Base-by-base conservation (phyloP, 1,140 invertebrate genomes). In the Arion vulgaris region DNA sequence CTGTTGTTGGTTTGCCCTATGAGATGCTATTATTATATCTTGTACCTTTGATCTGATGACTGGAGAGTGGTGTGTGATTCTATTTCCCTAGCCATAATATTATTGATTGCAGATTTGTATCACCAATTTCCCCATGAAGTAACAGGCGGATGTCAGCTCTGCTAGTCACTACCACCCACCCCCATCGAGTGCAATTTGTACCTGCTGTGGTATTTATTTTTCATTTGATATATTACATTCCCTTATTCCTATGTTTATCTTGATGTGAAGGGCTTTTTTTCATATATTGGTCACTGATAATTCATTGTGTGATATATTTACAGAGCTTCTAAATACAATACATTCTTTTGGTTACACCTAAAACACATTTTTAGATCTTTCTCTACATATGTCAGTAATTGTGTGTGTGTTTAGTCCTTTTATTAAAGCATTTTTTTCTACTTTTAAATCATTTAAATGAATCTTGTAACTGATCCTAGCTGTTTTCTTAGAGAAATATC, bases 121-220 rank as follows among this genome's bases (percentile, higher is more conserved):
- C 38, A 41, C 71, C 15, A 7, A 11, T 39, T 39, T 73, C 71
- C 38, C 38, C 45, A 11, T 49, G 45, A 73, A 15, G 26, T 36
- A 53, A 7, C n/a, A 17, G 73, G 28, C 41, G 53, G 51, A 11
- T 53, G 34, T 57, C 34, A 38, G 34, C 36, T 23, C n/a, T 2
- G 26, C 51, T 38, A 49, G n/a, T 28, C 19, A 73, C 4, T 73
- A 39, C 34, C 69, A n/a, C n/a, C n/a, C n/a, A n/a, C n/a, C 38
- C n/a, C 34, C 13, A 49, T 15, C 26, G 66, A 80, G 68, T 80
- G 62, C 62, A 71, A 71, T 71, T 80, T 49, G 13, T 71, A 69
- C 39, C 39, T 71, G 28, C 53, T 79, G 57, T 68, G 36, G 62
- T 72, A 80, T 72, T 80, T 80, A 80, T 80, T 71, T 80, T 68